Evolutionary conservation across 37 sponge, comb jelly and placozoan species (phyloP).

Genomic region (Agelas oroides): DNA sequence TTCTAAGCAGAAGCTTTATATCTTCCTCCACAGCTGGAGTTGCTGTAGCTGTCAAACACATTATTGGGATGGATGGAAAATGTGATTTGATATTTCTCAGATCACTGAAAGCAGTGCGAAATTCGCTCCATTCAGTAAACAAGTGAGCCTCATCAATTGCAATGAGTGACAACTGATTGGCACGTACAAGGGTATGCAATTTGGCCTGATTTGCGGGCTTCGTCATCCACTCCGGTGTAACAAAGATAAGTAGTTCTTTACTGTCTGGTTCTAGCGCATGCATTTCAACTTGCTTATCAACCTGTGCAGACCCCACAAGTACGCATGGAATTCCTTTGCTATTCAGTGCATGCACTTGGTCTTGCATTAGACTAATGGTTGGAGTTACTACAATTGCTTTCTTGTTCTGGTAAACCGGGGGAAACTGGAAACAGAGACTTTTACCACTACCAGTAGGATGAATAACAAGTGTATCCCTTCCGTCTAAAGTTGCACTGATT

Average conservation of each 20-base stretch:
- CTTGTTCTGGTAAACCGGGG: too few species aligned
- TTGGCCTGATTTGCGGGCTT: neutral
- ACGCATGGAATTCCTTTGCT: neutral
- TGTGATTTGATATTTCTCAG: slow-evolving; percentile 1
- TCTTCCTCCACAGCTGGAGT: neutral
- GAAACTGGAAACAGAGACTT: too few species aligned
- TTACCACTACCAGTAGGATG: too few species aligned
- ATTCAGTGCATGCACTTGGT: neutral
- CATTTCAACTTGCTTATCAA: too few species aligned
- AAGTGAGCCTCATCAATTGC: slow-evolving; percentile 22
- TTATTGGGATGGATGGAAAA: slow-evolving; percentile 22
- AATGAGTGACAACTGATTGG: neutral
- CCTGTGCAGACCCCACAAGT: neutral
- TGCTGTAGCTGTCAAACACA: slow-evolving; percentile 14
- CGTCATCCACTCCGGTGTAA: too few species aligned
- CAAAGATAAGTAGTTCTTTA: too few species aligned
- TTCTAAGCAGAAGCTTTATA: slow-evolving; percentile 19
- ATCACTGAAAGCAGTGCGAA: slow-evolving; percentile 17
- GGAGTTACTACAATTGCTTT: too few species aligned
- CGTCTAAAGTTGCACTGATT: too few species aligned
- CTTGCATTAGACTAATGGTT: slow-evolving; percentile 28
- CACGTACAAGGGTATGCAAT: neutral
- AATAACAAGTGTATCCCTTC: too few species aligned
- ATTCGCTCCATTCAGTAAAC: slow-evolving; percentile 28
- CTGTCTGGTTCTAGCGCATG: too few species aligned